These are phyloP conservation scores for Petrolisthes cinctipes DNA, from an alignment of 2,888 invertebrate species.

Conservation along the genomic window DNA sequence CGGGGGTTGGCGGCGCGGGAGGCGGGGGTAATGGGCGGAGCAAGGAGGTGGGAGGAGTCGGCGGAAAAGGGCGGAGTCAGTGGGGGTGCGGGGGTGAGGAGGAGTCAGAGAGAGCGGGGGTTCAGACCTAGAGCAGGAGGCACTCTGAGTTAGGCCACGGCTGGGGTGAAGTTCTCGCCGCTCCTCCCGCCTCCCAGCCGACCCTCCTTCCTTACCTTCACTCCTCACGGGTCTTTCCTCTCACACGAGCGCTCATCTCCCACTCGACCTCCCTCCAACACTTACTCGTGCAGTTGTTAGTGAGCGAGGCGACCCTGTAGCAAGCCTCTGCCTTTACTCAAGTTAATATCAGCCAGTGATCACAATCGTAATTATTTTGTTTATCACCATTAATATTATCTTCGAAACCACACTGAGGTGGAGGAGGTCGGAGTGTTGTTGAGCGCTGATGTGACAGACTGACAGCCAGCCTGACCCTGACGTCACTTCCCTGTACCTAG, in stretches of 20 bases:
- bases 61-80: constrained; percentile 46
- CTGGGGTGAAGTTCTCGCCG: constrained; percentile 16
- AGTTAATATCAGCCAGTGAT: too few species aligned
- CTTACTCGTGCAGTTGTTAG: constrained; percentile 6
- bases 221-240: background rate
- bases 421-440: too few species aligned
- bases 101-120: constrained; percentile 46
- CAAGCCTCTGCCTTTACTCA: background rate
- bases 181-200: background rate
- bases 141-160: constrained; percentile 38
- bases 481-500: too few species aligned
- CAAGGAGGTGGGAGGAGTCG: constrained; percentile 50
- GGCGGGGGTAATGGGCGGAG: constrained; percentile 58
- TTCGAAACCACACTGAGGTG: too few species aligned
- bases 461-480: too few species aligned
- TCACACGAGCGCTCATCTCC: constrained; percentile 8
- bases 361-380: too few species aligned
- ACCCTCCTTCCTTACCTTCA: background rate
- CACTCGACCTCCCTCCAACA: too few species aligned
- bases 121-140: constrained; percentile 22
- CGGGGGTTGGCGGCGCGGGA: constrained; percentile 44
- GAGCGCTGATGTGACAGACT: too few species aligned
- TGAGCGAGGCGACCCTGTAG: constrained; percentile 11
- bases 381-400: too few species aligned
- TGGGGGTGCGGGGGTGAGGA: constrained; percentile 33